Conservation (phyloP, 2,888 invertebrate species). For the Tetragnatha montana region DNA sequence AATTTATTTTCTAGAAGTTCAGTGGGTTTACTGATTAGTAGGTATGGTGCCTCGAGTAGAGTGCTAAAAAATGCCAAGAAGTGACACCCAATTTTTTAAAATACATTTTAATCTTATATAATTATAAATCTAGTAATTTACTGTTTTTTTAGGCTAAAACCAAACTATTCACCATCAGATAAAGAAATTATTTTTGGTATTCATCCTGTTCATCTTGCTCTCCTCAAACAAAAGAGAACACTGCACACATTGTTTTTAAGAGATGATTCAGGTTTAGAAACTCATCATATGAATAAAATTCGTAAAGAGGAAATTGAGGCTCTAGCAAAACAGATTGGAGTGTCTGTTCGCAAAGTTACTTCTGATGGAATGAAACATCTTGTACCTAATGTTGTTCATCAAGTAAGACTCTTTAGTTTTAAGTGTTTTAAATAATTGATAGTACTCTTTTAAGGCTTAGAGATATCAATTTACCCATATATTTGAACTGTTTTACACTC, state of each 20-base stretch:
- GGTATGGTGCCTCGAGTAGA: no score
- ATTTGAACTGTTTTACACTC: not conserved
- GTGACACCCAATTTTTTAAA: not conserved
- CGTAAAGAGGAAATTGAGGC: conserved; percentile 42
- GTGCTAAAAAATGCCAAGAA: not conserved
- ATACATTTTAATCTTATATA: not conserved
- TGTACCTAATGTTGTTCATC: conserved; percentile 56
- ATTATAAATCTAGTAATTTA: not conserved
- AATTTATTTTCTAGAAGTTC: no score
- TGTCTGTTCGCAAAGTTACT: conserved; percentile 22
- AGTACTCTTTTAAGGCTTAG: no score
- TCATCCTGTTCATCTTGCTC: conserved; percentile 68
- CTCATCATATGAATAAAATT: not conserved
- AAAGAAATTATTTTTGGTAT: conserved; percentile 67
- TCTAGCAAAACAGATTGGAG: conserved; percentile 20
- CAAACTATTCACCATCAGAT: conserved; percentile 10
- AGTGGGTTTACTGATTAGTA: no score
- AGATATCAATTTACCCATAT: no score
- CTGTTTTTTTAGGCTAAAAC: not conserved
- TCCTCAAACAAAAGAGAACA: conserved; percentile 45
- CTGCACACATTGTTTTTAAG: conserved; percentile 51
- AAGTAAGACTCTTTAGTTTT: conserved; percentile 35
- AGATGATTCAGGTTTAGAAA: not conserved
- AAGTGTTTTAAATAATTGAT: no score
- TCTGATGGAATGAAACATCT: conserved; percentile 42